Evolutionary conservation across 2,113 vertebrate genomes (phyloP).

Genomic region (Malurus elegans): DNA sequence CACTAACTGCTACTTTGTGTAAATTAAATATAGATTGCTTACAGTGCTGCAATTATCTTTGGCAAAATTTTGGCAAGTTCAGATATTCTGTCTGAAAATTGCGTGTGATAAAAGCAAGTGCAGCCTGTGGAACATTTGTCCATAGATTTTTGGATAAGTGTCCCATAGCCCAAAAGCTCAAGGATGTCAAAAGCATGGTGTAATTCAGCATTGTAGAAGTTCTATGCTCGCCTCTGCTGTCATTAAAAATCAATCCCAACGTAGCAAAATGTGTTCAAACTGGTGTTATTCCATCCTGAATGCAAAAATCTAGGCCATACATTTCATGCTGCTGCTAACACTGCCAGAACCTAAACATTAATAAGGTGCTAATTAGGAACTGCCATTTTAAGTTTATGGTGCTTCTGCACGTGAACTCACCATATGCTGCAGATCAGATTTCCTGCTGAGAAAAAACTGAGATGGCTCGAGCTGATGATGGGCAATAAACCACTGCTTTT

Average conservation of each 20-base stretch:
- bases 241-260: neutral
- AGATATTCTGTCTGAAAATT: slow-evolving; percentile 21
- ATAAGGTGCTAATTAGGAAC: slow-evolving; percentile 56
- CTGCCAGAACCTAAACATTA: slow-evolving; percentile 46
- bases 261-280: neutral
- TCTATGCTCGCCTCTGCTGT: neutral
- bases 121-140: neutral
- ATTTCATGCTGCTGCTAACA: slow-evolving; percentile 26
- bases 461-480: neutral
- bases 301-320: neutral
- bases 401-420: slow-evolving; percentile 20
- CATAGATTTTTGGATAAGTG: neutral
- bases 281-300: neutral
- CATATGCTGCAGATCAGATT: slow-evolving; percentile 41
- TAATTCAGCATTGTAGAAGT: neutral
- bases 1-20: neutral
- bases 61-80: slow-evolving; percentile 29
- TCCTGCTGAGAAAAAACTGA: slow-evolving; percentile 13
- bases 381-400: slow-evolving; percentile 39
- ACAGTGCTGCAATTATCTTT: slow-evolving; percentile 3
- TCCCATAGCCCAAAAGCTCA: neutral
- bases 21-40: slow-evolving; percentile 16
- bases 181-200: neutral
- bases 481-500: slow-evolving; percentile 1
- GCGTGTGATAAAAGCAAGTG: neutral